Evolutionary conservation across 2,113 vertebrate genomes (phyloP).

Genomic region (Lontra canadensis): DNA sequence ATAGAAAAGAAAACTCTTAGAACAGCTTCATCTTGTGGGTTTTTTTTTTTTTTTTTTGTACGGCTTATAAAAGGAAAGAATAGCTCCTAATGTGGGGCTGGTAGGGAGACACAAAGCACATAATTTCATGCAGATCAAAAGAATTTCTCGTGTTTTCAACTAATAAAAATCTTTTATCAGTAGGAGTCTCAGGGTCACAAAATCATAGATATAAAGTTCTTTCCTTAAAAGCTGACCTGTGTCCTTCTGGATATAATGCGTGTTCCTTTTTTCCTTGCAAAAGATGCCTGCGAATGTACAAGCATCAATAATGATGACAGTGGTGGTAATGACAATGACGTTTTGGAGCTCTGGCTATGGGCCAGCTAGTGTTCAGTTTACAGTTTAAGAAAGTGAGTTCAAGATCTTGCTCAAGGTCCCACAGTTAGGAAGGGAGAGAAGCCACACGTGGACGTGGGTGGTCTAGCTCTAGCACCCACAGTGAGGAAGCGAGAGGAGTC

Average conservation of each 20-base stretch:
- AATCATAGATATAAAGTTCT: conserved; percentile 55
- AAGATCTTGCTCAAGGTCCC: not conserved
- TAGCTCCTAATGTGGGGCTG: conserved; percentile 66
- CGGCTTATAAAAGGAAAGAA: conserved; percentile 72
- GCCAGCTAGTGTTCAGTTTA: not conserved
- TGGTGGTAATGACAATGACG: not conserved
- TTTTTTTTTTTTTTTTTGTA: conserved; percentile 45
- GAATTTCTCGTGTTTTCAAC: conserved; percentile 74
- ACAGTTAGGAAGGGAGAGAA: not conserved
- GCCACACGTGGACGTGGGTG: not conserved
- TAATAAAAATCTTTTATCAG: conserved; percentile 74
- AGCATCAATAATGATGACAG: not conserved
- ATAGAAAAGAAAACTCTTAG: conserved; percentile 77
- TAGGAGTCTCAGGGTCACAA: conserved; percentile 59
- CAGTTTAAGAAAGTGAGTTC: not conserved
- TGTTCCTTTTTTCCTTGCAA: conserved; percentile 28
- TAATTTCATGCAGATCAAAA: conserved; percentile 73
- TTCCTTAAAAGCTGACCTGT: conserved; percentile 55
- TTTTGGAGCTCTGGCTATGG: not conserved
- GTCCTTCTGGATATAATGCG: conserved; percentile 32
- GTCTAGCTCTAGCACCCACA: not conserved
- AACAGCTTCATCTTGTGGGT: conserved; percentile 76
- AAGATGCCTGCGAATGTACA: not conserved
- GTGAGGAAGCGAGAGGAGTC: not conserved
- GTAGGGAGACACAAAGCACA: conserved; percentile 60